Evolutionary conservation across 2,113 vertebrate genomes (phyloP).

Genomic region (Ictalurus furcatus): DNA sequence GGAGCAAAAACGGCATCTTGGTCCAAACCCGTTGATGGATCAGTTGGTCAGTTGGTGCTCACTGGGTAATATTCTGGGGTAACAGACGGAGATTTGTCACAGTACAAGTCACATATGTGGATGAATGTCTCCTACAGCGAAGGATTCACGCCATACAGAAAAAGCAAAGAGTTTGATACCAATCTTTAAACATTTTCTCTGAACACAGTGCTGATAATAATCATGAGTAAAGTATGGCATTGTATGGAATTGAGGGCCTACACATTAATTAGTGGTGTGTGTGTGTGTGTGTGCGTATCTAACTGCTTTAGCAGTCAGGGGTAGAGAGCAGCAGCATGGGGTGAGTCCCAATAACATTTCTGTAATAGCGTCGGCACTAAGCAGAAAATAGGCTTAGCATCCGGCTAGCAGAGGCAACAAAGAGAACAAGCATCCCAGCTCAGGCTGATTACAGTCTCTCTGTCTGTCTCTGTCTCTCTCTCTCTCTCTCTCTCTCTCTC

Average conservation of each 20-base stretch:
- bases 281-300: conserved; percentile 60
- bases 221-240: not conserved
- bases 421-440: conserved; percentile 80
- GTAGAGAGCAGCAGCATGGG: conserved; percentile 77
- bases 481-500: conserved; percentile 66
- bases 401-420: conserved; percentile 82
- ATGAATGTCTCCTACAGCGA: not conserved
- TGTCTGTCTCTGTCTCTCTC: conserved; percentile 66
- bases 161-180: not conserved
- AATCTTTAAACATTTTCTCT: not conserved
- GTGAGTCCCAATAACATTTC: conserved; percentile 78
- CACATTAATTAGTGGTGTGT: conserved; percentile 35
- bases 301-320: conserved; percentile 59
- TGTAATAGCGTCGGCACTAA: conserved; percentile 79
- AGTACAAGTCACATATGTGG: conserved; percentile 15
- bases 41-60: conserved; percentile 29
- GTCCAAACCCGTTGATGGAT: not conserved
- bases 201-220: not conserved
- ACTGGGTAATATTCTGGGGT: conserved; percentile 25
- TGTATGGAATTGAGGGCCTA: not conserved
- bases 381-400: conserved; percentile 95
- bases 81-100: conserved; percentile 41
- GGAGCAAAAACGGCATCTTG: conserved; percentile 9
- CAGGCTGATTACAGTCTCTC: conserved; percentile 81
- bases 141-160: not conserved